Conservation (phyloP, 2,888 invertebrate genomes). For the Pinctada fucata region DNA sequence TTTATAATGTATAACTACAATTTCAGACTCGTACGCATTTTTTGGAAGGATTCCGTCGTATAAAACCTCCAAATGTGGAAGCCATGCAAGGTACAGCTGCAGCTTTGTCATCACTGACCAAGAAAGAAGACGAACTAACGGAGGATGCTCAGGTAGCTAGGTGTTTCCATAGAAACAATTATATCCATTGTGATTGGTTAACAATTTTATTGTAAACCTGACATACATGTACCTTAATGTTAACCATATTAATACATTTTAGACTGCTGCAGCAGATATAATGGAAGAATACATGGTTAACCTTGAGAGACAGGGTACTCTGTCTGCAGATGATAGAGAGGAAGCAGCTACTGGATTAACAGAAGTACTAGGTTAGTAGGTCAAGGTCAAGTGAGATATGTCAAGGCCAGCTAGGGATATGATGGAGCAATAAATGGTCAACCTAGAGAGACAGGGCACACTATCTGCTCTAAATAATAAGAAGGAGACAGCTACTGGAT, state of each 20-base stretch:
- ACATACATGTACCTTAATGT: neutral
- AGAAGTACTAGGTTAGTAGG: conserved; percentile 39
- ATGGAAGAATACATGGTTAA: conserved; percentile 39
- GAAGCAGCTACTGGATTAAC: conserved; percentile 43
- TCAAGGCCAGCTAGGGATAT: conserved; percentile 28
- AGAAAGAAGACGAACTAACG: conserved; percentile 46
- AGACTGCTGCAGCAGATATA: conserved; percentile 41
- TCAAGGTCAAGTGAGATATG: neutral
- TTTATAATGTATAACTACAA: too few relatives aligned
- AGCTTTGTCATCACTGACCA: conserved; percentile 42
- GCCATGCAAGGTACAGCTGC: conserved; percentile 47
- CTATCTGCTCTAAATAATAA: conserved; percentile 45
- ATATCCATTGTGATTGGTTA: neutral
- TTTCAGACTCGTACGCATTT: conserved; percentile 43
- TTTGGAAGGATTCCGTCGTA: conserved; percentile 44
- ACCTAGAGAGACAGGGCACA: conserved; percentile 23
- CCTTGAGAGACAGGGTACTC: conserved; percentile 20
- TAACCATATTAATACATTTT: neutral
- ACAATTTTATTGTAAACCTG: neutral
- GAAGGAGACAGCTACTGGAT: conserved; percentile 42
- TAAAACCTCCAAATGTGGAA: conserved; percentile 40
- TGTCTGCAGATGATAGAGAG: conserved; percentile 50
- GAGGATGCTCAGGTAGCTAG: conserved; percentile 36
- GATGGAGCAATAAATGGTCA: conserved; percentile 37
- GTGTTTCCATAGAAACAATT: too few relatives aligned